Percentiles rank a stretch among this genome's conserved stretches.
phyloP scores from a whole-genome alignment of 2,888 invertebrate genomes.

The Diabrotica balteata region DNA sequence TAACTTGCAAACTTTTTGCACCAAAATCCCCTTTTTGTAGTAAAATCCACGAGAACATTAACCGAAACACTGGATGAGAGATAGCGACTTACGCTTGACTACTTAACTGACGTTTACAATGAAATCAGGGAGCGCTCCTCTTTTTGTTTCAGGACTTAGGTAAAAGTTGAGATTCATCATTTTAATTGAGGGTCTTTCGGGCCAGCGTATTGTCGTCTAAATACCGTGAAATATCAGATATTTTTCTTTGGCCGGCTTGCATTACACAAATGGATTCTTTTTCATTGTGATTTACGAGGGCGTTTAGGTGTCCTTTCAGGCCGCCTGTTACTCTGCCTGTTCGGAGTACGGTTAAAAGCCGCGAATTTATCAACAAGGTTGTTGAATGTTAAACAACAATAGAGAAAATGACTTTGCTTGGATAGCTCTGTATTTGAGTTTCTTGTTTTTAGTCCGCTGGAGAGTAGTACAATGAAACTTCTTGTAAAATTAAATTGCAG shows the following conservation, averaged over 20 bases:
- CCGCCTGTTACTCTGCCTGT: constrained; percentile 24
- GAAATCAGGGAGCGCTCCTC: constrained; percentile 31
- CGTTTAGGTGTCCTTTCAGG: constrained; percentile 33
- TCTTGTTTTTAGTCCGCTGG: neutral
- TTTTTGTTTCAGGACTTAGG: constrained; percentile 38
- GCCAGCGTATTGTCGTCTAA: constrained; percentile 39
- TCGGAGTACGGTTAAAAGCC: constrained; percentile 31
- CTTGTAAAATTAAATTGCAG: too few relatives aligned
- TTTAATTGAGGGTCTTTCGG: constrained; percentile 43
- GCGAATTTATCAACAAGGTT: constrained; percentile 22
- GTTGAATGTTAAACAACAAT: constrained; percentile 7
- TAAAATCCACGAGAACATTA: constrained; percentile 27
- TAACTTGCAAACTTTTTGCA: neutral
- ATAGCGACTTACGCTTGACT: constrained; percentile 36
- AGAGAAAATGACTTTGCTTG: neutral
- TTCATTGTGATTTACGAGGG: constrained; percentile 38
- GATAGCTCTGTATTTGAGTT: neutral
- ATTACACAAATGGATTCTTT: constrained; percentile 42
- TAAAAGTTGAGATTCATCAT: constrained; percentile 45
- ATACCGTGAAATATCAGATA: constrained; percentile 38
- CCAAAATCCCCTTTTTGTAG: neutral
- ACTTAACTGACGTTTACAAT: constrained; percentile 38
- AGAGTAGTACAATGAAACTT: too few relatives aligned
- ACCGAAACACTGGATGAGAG: constrained; percentile 40
- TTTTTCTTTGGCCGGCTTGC: constrained; percentile 31